Evolutionary conservation across 2,888 invertebrate species (phyloP), one percentile per base, ranked within the genome.

Genomic region (Ichneumon xanthorius): DNA sequence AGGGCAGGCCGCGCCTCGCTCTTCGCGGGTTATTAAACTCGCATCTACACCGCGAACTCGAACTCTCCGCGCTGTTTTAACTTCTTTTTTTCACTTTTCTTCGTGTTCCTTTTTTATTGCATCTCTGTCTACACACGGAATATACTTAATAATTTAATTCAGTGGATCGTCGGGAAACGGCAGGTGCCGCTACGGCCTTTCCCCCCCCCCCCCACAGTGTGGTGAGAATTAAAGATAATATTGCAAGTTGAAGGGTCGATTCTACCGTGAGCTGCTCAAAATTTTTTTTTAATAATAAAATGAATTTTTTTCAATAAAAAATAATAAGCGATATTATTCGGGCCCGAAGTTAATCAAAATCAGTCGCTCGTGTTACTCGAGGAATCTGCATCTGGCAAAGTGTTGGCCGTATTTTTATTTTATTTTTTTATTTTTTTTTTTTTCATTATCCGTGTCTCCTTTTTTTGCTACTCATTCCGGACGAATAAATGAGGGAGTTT

Each of bases 1-100:
- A 48, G 82, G 68, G 79, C 72, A 55, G 63, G 63, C 48, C 55
- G 61, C 79, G 84, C 77, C 78, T 85, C 63, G 40, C 85, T 84
- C 88, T 88, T 88, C 81, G 86, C 88, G 88, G 88, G 85, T 88
- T 88, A 88, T 88, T 88, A 88, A 88, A 88, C 86, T 88, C 83
- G 80, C 85, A 86, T 88, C 86, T 87, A 83, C 84, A 84, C 79
- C 78, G 87, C 82, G 82, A 86, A 87, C 84, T 86, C 80, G 53
- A 84, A 81, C 84, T 84, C 68, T 26, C 78, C 65, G 50, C 53
- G 53, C 4, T 65, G 22, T 65, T 81, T 68, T 72, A 58, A 40
- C 50, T 45, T 19, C 53, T 58, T 63, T 33, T 5, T 55, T 55
- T 65, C 65, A 19, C 65, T 19, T 19, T 22, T 73, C 14, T 53